Evolutionary conservation across 2,113 vertebrate species (phyloP).

Genomic region (Dendropsophus ebraccatus): DNA sequence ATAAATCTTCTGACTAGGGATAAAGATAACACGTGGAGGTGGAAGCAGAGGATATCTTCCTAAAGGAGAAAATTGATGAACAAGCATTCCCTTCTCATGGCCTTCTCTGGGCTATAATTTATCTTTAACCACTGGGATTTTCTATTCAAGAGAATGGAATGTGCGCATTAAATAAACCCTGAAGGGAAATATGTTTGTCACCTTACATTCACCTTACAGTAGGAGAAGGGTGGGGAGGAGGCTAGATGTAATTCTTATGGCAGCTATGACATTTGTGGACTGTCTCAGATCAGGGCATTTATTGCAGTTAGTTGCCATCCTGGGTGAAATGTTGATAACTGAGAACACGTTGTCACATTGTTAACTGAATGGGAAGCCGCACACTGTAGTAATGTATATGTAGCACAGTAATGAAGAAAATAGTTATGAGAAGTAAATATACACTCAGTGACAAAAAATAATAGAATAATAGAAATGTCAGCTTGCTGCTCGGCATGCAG

Average conservation of each 20-base stretch:
- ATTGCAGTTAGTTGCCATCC: conserved; percentile 4
- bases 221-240: not conserved
- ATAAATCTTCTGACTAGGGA: conserved; percentile 79
- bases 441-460: too few species aligned
- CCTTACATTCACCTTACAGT: conserved; percentile 51
- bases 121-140: conserved; percentile 65
- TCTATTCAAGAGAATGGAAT: conserved; percentile 68
- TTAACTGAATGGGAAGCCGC: not conserved
- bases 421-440: too few species aligned
- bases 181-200: conserved; percentile 69
- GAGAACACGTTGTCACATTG: not conserved
- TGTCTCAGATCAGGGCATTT: not conserved
- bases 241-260: not conserved
- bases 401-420: too few species aligned
- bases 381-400: not conserved
- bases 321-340: conserved; percentile 25
- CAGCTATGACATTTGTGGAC: conserved; percentile 13
- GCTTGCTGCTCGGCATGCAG: too few species aligned
- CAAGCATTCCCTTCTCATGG: conserved; percentile 67
- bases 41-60: conserved; percentile 72
- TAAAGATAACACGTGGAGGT: conserved; percentile 78
- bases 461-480: too few species aligned
- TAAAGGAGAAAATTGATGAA: conserved; percentile 73
- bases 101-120: conserved; percentile 66
- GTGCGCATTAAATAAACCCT: conserved; percentile 71